These are phyloP conservation scores for Cettia cetti DNA, from an alignment of 2,113 vertebrate genomes.

Conservation along the genomic window DNA sequence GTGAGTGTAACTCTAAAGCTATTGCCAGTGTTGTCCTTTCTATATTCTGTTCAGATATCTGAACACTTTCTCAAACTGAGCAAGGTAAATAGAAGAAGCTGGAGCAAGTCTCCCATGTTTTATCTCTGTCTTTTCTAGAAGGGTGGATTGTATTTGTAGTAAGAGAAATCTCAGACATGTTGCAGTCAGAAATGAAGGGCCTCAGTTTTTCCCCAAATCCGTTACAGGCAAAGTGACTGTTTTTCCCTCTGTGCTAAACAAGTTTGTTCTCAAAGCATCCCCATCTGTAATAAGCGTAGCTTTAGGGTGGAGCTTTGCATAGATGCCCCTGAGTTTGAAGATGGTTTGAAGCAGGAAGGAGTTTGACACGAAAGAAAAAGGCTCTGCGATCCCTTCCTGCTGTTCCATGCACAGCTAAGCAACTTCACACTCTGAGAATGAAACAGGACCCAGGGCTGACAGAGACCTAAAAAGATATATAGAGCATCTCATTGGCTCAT, in stretches of 20 bases:
- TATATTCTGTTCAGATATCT: not conserved
- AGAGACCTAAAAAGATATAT: not conserved
- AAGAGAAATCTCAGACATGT: not conserved
- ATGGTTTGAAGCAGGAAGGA: not conserved
- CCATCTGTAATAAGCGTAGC: not conserved
- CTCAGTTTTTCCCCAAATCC: not conserved
- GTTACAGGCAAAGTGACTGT: not conserved
- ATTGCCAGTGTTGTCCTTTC: not conserved
- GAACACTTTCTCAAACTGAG: not conserved
- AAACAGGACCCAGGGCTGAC: not conserved
- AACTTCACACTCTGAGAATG: not conserved
- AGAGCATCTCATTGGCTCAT: not conserved
- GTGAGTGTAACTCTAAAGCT: not conserved
- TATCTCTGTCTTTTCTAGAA: constrained; percentile 4
- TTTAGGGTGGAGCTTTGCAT: not conserved
- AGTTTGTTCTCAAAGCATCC: not conserved
- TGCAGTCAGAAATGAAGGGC: not conserved
- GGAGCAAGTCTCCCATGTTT: not conserved
- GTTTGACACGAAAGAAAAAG: not conserved
- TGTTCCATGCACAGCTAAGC: not conserved
- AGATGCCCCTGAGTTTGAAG: not conserved
- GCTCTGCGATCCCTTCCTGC: not conserved
- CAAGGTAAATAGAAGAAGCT: constrained; percentile 31
- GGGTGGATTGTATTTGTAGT: not conserved
- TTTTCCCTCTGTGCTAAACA: not conserved